A percentile compares a stretch with the other conserved stretches of the same genome.
Conservation (phyloP, 1,140 invertebrate genomes). For the Bicyclus anynana region DNA sequence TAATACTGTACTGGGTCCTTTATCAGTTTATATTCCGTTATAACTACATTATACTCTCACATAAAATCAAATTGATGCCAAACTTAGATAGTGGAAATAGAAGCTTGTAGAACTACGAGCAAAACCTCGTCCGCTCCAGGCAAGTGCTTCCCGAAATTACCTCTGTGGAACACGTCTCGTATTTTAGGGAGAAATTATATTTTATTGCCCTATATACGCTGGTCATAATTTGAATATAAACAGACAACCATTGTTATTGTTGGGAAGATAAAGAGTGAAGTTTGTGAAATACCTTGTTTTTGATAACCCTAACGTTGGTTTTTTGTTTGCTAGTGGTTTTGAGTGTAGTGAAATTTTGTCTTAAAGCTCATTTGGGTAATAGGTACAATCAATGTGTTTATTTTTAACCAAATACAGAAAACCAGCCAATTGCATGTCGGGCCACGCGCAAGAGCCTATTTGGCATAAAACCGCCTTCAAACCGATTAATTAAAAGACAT, state of each 20-base stretch:
- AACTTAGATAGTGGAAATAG: constrained; percentile 6
- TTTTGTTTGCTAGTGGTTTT: no score
- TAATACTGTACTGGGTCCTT: no score
- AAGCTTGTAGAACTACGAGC: neutral
- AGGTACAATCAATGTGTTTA: no score
- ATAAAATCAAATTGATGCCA: constrained; percentile 4
- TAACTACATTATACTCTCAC: neutral
- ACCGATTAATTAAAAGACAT: no score
- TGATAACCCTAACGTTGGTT: no score
- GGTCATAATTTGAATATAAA: constrained; percentile 2
- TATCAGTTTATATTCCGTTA: neutral
- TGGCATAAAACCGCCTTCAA: no score
- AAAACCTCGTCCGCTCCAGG: neutral
- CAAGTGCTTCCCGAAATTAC: constrained; percentile 5
- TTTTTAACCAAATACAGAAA: no score
- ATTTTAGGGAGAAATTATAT: neutral
- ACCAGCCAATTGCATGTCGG: no score
- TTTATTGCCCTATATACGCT: neutral
- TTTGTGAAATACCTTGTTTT: neutral
- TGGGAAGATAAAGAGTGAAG: neutral
- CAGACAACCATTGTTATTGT: neutral
- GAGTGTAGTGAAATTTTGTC: no score
- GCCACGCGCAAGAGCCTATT: no score
- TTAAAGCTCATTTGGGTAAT: no score
- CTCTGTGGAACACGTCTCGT: neutral